These are phyloP conservation scores for Zaprionus africanus DNA, from an alignment of 1,140 invertebrate species.

Conservation along the genomic window DNA sequence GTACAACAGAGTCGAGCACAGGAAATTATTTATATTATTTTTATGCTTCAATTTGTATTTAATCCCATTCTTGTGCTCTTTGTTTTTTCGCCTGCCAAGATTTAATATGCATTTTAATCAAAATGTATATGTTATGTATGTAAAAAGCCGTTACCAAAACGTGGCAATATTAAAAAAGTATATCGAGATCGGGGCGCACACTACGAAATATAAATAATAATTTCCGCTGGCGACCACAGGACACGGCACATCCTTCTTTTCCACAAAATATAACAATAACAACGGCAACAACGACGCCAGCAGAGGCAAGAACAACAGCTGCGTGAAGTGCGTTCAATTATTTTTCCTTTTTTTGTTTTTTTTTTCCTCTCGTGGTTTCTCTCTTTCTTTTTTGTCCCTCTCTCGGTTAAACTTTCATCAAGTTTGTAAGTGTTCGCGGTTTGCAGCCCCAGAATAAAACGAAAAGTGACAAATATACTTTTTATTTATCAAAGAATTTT, in stretches of 20 bases:
- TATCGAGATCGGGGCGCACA: conserved; percentile 45
- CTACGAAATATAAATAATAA: conserved; percentile 77
- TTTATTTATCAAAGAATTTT: conserved; percentile 52
- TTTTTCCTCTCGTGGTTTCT: conserved; percentile 18
- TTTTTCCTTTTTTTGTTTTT: conserved; percentile 50
- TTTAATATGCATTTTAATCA: conserved; percentile 82
- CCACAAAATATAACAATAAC: conserved; percentile 37
- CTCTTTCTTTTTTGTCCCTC: conserved; percentile 3
- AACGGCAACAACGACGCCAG: conserved; percentile 22
- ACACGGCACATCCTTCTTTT: conserved; percentile 64
- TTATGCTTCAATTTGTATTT: conserved; percentile 56
- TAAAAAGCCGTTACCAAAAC: conserved; percentile 35
- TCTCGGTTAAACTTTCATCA: conserved; percentile 72
- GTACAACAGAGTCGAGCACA: conserved; percentile 62
- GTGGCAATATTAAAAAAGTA: conserved; percentile 65
- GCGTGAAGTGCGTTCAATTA: conserved; percentile 79
- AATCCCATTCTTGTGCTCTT: conserved; percentile 47
- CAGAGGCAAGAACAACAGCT: conserved; percentile 66
- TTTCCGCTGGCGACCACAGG: conserved; percentile 72
- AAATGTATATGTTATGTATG: conserved; percentile 45
- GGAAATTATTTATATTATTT: conserved; percentile 83
- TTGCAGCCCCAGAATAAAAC: conserved; percentile 9
- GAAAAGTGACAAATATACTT: conserved; percentile 41
- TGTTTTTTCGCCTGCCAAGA: conserved; percentile 52
- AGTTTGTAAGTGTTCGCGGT: conserved; percentile 45